Conservation (phyloP, 2,113 vertebrate species). For the Anarrhichthys ocellatus region DNA sequence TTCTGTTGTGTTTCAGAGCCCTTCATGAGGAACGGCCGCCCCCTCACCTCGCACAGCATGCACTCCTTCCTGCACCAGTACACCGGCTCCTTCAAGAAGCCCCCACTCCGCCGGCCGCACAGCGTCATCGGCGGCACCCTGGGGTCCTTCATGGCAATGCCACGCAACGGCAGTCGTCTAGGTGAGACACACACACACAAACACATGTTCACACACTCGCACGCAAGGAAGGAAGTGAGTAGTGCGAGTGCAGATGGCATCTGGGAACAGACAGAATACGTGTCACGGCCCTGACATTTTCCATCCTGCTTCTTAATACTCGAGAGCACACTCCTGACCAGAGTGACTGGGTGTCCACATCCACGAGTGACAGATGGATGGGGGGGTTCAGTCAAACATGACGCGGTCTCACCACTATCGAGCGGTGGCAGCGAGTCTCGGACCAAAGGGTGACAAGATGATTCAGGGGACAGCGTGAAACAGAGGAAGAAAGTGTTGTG, state of each 20-base stretch:
- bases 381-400: slow-evolving; percentile 41
- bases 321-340: neutral
- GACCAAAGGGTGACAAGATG: slow-evolving; percentile 27
- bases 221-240: slow-evolving; percentile 57
- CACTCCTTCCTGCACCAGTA: slow-evolving; percentile 98
- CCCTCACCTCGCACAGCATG: slow-evolving; percentile 95
- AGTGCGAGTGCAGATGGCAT: slow-evolving; percentile 68
- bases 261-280: slow-evolving; percentile 72
- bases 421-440: neutral
- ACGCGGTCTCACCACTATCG: slow-evolving; percentile 26
- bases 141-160: slow-evolving; percentile 95
- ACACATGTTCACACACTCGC: slow-evolving; percentile 4
- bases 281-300: slow-evolving; percentile 63
- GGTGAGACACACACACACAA: slow-evolving; percentile 82
- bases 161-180: slow-evolving; percentile 94
- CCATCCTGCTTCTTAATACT: slow-evolving; percentile 37
- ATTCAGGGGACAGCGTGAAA: slow-evolving; percentile 34
- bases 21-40: slow-evolving; percentile 97
- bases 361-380: slow-evolving; percentile 35
- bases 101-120: slow-evolving; percentile 93
- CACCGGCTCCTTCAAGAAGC: slow-evolving; percentile 97
- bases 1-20: slow-evolving; percentile 85
- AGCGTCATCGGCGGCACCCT: slow-evolving; percentile 96
- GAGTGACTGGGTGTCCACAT: neutral
- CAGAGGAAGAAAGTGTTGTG: slow-evolving; percentile 1